Conservation (phyloP, 2,888 invertebrate genomes). For the Lasioglossum leucozonium region DNA sequence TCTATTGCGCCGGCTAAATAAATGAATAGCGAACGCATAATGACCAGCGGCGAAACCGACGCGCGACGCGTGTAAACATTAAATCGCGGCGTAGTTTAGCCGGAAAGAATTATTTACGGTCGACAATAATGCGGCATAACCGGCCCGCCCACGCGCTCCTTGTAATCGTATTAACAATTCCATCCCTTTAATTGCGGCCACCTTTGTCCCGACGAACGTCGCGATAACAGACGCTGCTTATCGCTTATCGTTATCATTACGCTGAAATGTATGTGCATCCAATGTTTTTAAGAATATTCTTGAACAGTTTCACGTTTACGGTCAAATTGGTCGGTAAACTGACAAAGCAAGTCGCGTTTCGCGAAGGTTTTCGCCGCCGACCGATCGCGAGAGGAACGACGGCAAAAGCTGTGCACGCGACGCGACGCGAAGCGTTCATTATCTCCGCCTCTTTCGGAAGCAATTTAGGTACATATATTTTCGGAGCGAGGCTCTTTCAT, state of each 20-base stretch:
- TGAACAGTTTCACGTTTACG: too few relatives aligned
- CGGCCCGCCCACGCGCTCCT: neutral
- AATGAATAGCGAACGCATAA: constrained; percentile 49
- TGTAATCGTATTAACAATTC: constrained; percentile 32
- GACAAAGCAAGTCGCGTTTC: neutral
- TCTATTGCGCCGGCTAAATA: constrained; percentile 45
- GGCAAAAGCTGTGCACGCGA: neutral
- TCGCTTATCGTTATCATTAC: neutral
- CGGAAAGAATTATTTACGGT: constrained; percentile 32
- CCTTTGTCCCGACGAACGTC: constrained; percentile 16
- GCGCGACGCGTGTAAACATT: neutral
- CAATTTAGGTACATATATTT: constrained; percentile 1
- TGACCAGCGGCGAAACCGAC: constrained; percentile 20
- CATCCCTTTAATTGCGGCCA: constrained; percentile 18
- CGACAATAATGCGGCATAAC: constrained; percentile 24
- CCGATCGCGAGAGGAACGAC: neutral
- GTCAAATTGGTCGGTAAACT: neutral
- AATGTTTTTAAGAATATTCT: too few relatives aligned
- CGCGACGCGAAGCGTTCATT: neutral
- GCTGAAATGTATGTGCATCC: too few relatives aligned
- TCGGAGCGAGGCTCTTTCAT: constrained; percentile 14
- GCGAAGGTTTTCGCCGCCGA: too few relatives aligned
- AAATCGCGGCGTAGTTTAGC: constrained; percentile 30
- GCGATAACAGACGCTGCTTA: neutral
- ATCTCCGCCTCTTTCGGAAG: neutral